A percentile compares a stretch with the other conserved stretches of the same genome.
phyloP scores from a whole-genome alignment of 1,140 invertebrate species.

The Zaprionus vittiger region DNA sequence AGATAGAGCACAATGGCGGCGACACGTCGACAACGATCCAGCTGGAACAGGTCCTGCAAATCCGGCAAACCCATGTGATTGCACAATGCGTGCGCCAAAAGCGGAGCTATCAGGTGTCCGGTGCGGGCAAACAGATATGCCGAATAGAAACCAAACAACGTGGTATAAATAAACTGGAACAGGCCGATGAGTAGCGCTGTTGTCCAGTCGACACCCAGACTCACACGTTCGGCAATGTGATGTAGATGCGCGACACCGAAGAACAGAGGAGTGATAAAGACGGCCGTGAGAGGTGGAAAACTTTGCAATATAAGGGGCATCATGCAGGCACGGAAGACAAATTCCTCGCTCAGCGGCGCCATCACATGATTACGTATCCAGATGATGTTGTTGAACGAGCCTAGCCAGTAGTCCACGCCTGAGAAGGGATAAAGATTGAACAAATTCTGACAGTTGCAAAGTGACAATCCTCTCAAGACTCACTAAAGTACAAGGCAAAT shows the following conservation, averaged over 20 bases:
- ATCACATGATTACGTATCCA: slow-evolving; percentile 96
- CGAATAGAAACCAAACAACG: slow-evolving; percentile 96
- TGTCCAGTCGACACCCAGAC: slow-evolving; percentile 88
- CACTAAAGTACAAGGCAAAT: slow-evolving; percentile 89
- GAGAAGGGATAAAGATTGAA: slow-evolving; percentile 39
- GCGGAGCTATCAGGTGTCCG: slow-evolving; percentile 94
- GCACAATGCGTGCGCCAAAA: slow-evolving; percentile 96
- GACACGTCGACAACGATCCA: slow-evolving; percentile 87
- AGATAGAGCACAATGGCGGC: slow-evolving; percentile 89
- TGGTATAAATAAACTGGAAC: slow-evolving; percentile 96
- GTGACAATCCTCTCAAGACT: slow-evolving; percentile 34
- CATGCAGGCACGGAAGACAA: slow-evolving; percentile 97
- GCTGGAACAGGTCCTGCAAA: slow-evolving; percentile 90
- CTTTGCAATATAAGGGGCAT: slow-evolving; percentile 94
- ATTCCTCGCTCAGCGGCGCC: slow-evolving; percentile 97
- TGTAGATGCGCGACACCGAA: slow-evolving; percentile 98
- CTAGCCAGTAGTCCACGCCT: slow-evolving; percentile 92
- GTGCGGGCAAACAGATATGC: slow-evolving; percentile 94
- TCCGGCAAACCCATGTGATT: slow-evolving; percentile 98
- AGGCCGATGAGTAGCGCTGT: slow-evolving; percentile 88
- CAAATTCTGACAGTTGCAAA: not conserved
- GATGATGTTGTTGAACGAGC: slow-evolving; percentile 89
- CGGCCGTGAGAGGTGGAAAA: slow-evolving; percentile 89
- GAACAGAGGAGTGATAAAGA: slow-evolving; percentile 95
- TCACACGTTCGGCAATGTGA: slow-evolving; percentile 93